Evolutionary conservation across 1,140 invertebrate species (phyloP).

Genomic region (Himalopsyche phryganea): DNA sequence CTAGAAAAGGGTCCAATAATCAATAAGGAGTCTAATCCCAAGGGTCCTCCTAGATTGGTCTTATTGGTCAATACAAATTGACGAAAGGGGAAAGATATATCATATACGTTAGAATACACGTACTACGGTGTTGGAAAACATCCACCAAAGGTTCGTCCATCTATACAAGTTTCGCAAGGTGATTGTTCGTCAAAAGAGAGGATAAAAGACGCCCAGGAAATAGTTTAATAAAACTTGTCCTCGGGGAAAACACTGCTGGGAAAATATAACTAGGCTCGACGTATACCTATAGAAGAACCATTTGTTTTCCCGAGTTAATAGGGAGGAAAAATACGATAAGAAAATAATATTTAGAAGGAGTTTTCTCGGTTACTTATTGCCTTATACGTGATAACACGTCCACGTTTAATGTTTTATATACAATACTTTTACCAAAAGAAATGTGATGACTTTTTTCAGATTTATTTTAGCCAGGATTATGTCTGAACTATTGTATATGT

Average conservation of each 20-base stretch:
- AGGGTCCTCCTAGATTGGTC: slow-evolving; percentile 44
- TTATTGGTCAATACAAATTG: slow-evolving; percentile 52
- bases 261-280: slow-evolving; percentile 34
- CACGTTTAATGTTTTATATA: slow-evolving; percentile 14
- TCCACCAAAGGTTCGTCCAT: slow-evolving; percentile 14
- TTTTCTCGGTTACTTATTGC: slow-evolving; percentile 29
- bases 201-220: slow-evolving; percentile 25
- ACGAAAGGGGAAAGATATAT: slow-evolving; percentile 37
- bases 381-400: slow-evolving; percentile 28
- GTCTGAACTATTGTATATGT: too few relatives aligned
- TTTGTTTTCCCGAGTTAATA: slow-evolving; percentile 35
- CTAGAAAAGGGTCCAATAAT: slow-evolving; percentile 52
- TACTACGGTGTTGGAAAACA: slow-evolving; percentile 21
- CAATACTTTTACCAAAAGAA: neutral
- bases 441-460: neutral
- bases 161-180: slow-evolving; percentile 29
- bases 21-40: slow-evolving; percentile 54
- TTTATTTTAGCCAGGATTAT: neutral
- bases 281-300: slow-evolving; percentile 31
- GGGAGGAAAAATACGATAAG: slow-evolving; percentile 35
- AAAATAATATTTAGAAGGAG: slow-evolving; percentile 31
- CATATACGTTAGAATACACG: slow-evolving; percentile 18
- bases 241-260: slow-evolving; percentile 26
- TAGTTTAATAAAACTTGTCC: slow-evolving; percentile 34
- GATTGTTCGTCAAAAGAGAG: slow-evolving; percentile 15